Evolutionary conservation across 2,888 invertebrate genomes (phyloP).

Genomic region (Andrena bicolor): DNA sequence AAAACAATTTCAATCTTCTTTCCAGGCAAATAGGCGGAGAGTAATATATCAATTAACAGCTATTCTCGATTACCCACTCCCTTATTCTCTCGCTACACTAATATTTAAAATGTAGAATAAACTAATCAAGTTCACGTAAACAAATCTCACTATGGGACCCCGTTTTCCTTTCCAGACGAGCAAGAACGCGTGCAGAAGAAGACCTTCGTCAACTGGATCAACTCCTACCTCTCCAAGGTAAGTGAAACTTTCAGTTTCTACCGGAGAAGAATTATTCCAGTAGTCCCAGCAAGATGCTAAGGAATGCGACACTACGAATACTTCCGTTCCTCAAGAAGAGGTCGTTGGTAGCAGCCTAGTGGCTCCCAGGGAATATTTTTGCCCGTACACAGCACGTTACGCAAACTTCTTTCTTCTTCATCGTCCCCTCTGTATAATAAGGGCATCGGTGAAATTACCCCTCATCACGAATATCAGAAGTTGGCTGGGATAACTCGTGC

Average conservation of each 20-base stretch:
- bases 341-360: too few species aligned
- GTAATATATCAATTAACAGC: neutral
- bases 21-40: neutral
- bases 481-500: conserved; percentile 69
- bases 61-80: too few species aligned
- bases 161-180: conserved; percentile 92
- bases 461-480: conserved; percentile 66
- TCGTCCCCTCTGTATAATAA: conserved; percentile 45
- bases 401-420: conserved; percentile 8
- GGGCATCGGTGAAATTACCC: conserved; percentile 52
- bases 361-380: conserved; percentile 4
- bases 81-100: too few species aligned
- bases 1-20: neutral
- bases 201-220: conserved; percentile 99
- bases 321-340: neutral
- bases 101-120: too few species aligned
- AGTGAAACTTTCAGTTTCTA: conserved; percentile 77
- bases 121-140: too few species aligned
- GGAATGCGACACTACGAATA: neutral
- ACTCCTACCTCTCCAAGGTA: conserved; percentile 98
- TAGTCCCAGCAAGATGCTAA: neutral
- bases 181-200: conserved; percentile 99
- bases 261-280: neutral
- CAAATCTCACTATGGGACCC: too few species aligned
- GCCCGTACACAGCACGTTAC: neutral